Percentiles rank a stretch among this genome's conserved stretches.
Conservation (phyloP, 1,140 invertebrate species). For the Diachasma alloeum region DNA sequence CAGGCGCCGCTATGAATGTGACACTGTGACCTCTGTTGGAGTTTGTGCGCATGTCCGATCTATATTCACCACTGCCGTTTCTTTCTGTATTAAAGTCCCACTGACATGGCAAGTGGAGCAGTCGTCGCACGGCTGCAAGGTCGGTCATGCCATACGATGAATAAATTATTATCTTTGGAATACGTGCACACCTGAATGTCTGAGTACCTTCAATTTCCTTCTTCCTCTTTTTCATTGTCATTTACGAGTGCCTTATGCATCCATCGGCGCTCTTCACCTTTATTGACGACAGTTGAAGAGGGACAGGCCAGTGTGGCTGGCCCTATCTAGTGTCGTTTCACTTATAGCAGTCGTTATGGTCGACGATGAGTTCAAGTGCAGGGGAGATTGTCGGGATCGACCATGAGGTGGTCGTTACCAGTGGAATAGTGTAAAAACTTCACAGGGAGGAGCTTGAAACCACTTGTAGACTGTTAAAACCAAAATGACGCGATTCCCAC, state of each 20-base stretch:
- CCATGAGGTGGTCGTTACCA: not conserved
- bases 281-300: not conserved
- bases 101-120: not conserved
- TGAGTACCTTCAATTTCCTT: not conserved
- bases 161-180: not conserved
- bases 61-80: not conserved
- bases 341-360: not conserved
- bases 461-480: not conserved
- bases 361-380: constrained; percentile 6
- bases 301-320: not conserved
- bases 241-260: not conserved
- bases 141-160: constrained; percentile 7
- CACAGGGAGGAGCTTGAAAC: not conserved
- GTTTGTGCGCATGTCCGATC: constrained; percentile 7
- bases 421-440: not conserved
- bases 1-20: not conserved
- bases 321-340: not conserved
- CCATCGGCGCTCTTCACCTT: not conserved
- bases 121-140: constrained; percentile 15
- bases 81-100: not conserved
- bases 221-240: not conserved
- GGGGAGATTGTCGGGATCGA: not conserved
- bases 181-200: not conserved
- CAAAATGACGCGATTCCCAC: not conserved
- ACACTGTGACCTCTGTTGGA: not conserved